Conservation (phyloP, 2,113 vertebrate species). For the Glaucomys volans region DNA sequence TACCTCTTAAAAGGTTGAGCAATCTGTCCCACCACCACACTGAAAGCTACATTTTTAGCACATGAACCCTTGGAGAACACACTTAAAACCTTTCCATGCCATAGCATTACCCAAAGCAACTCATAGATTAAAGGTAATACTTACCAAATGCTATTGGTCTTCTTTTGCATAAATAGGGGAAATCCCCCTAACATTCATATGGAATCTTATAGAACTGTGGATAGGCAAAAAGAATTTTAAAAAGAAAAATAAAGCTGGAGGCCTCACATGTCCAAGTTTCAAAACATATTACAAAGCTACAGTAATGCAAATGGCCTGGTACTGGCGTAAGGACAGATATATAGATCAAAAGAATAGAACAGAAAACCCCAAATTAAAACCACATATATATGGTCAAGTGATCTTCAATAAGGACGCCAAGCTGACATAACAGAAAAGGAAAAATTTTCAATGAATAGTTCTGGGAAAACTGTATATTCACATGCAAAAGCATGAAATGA, state of each 20-base stretch:
- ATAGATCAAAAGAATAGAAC: background rate
- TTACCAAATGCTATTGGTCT: background rate
- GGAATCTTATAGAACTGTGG: background rate
- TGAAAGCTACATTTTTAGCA: background rate
- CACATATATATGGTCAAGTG: background rate
- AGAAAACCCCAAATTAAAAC: background rate
- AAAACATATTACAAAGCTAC: background rate
- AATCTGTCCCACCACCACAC: too few species aligned
- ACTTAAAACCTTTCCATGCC: background rate
- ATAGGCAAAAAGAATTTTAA: background rate
- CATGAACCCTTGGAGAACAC: background rate
- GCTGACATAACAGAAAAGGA: background rate
- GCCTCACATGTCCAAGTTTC: background rate
- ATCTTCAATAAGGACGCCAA: background rate
- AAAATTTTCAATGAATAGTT: background rate
- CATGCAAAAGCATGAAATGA: background rate
- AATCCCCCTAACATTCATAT: background rate
- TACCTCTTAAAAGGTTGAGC: background rate
- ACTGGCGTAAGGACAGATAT: background rate
- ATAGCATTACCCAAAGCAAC: background rate
- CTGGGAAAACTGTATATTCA: too few species aligned
- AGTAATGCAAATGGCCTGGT: background rate
- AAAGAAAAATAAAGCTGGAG: too few species aligned
- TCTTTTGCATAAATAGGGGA: background rate
- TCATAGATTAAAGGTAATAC: background rate